phyloP scores from a whole-genome alignment of 2,797 vertebrate genomes.

The Acropternis orthonyx region DNA sequence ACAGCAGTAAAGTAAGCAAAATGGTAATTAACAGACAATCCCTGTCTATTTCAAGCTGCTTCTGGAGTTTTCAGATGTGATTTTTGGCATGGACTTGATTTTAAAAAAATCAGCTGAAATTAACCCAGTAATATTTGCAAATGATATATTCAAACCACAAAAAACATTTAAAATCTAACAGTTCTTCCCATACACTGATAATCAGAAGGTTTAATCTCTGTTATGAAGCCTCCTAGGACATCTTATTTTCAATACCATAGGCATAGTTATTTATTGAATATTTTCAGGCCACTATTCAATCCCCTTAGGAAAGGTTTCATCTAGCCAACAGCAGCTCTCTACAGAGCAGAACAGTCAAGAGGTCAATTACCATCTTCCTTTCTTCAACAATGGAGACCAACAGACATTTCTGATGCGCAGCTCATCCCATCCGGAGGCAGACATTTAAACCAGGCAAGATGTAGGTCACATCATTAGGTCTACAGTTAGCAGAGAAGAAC shows the following conservation, averaged over 20 bases:
- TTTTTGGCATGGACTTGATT: background rate
- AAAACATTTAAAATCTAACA: background rate
- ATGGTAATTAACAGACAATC: background rate
- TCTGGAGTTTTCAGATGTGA: background rate
- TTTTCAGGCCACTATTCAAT: background rate
- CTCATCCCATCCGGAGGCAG: background rate
- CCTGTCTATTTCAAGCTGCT: background rate
- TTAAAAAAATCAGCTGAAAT: background rate
- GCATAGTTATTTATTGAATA: background rate
- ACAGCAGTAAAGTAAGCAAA: background rate
- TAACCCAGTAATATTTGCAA: background rate
- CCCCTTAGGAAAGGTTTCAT: background rate
- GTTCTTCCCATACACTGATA: constrained; percentile 35
- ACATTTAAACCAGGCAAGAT: background rate
- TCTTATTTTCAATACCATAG: background rate
- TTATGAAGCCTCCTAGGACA: constrained; percentile 24
- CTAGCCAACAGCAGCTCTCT: background rate
- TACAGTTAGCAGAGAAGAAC: background rate
- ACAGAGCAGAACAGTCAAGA: background rate
- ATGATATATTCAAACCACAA: constrained; percentile 12
- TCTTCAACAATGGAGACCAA: background rate
- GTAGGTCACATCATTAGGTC: background rate
- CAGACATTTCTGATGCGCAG: background rate
- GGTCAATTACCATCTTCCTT: background rate
- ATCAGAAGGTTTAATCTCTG: constrained; percentile 30